Evolutionary conservation across 2,113 vertebrate species (phyloP).

Genomic region (Myotis lucifugus): DNA sequence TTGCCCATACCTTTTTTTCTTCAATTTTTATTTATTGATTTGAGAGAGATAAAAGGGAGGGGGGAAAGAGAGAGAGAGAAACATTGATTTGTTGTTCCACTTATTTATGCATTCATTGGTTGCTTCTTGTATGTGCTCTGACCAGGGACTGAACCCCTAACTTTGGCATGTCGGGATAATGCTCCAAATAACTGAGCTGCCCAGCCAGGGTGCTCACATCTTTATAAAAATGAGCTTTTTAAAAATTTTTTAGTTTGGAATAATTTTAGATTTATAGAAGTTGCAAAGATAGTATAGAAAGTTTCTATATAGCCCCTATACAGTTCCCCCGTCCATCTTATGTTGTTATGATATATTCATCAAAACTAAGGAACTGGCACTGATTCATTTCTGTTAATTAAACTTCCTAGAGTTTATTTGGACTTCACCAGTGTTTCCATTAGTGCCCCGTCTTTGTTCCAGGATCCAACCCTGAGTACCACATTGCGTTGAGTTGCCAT

Average conservation of each 20-base stretch:
- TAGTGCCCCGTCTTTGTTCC: not conserved
- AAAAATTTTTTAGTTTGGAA: not conserved
- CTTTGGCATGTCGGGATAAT: not conserved
- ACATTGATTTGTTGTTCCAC: not conserved
- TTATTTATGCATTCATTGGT: not conserved
- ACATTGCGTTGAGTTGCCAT: not conserved
- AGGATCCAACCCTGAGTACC: not conserved
- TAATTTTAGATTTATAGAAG: slow-evolving; percentile 41
- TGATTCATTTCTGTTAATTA: not conserved
- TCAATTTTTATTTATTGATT: not conserved
- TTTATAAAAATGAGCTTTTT: not conserved
- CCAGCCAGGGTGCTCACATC: not conserved
- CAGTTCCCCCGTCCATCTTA: not conserved
- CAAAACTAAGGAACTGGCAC: not conserved
- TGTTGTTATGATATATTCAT: not conserved
- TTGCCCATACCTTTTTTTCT: not conserved
- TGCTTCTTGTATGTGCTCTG: not conserved
- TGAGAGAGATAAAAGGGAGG: not conserved
- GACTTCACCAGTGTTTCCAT: not conserved
- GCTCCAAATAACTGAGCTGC: not conserved
- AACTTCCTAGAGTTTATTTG: not conserved
- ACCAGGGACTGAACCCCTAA: not conserved
- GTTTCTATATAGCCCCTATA: not conserved
- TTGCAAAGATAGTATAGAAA: not conserved
- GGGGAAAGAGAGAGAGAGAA: too few relatives aligned